Evolutionary conservation across 2,888 invertebrate genomes (phyloP).

Genomic region (Tortricodes alternella): DNA sequence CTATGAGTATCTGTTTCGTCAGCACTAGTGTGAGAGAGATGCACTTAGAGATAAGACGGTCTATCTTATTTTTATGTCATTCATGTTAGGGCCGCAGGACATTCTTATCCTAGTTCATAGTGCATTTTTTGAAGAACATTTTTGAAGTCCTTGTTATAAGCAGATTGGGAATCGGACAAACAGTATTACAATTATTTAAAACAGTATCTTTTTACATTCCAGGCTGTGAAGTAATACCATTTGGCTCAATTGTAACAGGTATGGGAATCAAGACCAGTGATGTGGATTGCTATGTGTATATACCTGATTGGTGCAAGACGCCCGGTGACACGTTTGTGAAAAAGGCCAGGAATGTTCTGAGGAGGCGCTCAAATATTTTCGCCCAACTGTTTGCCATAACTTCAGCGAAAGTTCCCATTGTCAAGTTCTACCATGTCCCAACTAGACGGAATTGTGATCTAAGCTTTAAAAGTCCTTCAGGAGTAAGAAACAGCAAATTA

Average conservation of each 20-base stretch:
- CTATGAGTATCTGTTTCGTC: no score
- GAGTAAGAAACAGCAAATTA: conserved; percentile 86
- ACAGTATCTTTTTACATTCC: conserved; percentile 37
- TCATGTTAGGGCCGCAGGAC: no score
- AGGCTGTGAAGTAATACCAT: conserved; percentile 75
- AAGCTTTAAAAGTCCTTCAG: conserved; percentile 86
- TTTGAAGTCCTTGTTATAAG: no score
- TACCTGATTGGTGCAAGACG: conserved; percentile 46
- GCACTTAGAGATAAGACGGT: no score
- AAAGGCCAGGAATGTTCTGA: conserved; percentile 61
- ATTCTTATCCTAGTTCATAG: not conserved
- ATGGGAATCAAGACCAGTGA: conserved; percentile 87
- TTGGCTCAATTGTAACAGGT: conserved; percentile 89
- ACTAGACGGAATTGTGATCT: conserved; percentile 86
- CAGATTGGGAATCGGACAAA: no score
- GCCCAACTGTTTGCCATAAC: conserved; percentile 83
- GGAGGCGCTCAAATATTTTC: conserved; percentile 61
- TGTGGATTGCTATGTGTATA: conserved; percentile 85
- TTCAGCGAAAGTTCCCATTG: conserved; percentile 88
- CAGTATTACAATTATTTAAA: no score
- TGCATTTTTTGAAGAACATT: no score
- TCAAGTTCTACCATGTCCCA: conserved; percentile 85
- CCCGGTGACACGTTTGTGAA: conserved; percentile 37
- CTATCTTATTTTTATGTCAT: no score
- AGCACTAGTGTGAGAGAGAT: no score